Evolutionary conservation across 2,888 invertebrate species (phyloP), one percentile per base, ranked within the genome.

Genomic region (Drosophila kanekoi): DNA sequence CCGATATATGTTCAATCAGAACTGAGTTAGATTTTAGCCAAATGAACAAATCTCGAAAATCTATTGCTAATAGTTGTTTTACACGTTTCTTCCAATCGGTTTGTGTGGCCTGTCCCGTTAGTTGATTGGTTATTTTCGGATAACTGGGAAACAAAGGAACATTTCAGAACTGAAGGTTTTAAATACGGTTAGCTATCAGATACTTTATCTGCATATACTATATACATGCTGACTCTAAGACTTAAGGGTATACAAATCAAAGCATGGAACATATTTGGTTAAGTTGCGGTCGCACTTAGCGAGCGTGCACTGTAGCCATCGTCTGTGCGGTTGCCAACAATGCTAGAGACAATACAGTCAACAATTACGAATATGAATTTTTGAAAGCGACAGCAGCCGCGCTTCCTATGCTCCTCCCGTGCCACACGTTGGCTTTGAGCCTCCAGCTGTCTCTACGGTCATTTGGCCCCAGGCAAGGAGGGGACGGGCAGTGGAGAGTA

Each of bases 291-390:
- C 35, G 28, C 47, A 32, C 11, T 66, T 86, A 71, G 14, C 37
- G 60, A 70, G 74, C 52, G 62, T 11, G 10, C 3, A 53, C 87
- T 84, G 87, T 69, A 48, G 37, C 38, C 35, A 28, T 63, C 47
- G 72, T 59, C 45, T 43, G 60, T 28, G 48, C 45, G 33, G 60
- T 16, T 57, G 65, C 51, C 81, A 77, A 64, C 82, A 54, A 47
- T 51, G 66, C 63, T 64, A 78, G 65, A 84, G 89, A 87, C 89
- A 85, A 89, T 87, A 84, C 74, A 87, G 89, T 87, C 89, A 85
- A 89, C 85, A 85, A 85, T 85, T 85, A 85, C 85, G 87, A 84
- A 89, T 85, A 87, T 84, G 89, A 89, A 87, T 85, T 85, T 89
- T 85, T 85, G 88, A 84, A 77, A 77, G 74, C 81, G 84, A 87